Base-by-base conservation (phyloP, 2,888 invertebrate genomes). In the Leptura quadrifasciata region DNA sequence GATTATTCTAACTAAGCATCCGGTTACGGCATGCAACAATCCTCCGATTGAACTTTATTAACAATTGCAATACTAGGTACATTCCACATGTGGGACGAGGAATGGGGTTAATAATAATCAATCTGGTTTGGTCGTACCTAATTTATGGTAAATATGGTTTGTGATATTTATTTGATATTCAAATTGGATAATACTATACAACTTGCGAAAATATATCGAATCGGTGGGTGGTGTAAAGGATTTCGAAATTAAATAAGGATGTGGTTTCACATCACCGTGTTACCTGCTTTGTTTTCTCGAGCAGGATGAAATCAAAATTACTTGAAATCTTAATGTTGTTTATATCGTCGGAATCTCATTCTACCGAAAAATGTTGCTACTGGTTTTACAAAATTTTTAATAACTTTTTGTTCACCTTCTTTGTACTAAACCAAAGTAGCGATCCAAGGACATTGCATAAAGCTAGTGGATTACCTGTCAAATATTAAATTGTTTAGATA, bases 1-100 rank as follows among this genome's bases (percentile, higher is more conserved):
- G 84, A 84, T 82, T 80, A 82, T 83, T 82, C 80, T 80, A 84
- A 82, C 74, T 76, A 77, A 80, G 84, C 79, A 84, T 84, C 84
- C 84, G 84, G 84, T 82, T 84, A 74, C 79, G 74, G 81, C 81
- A 84, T 80, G 82, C 83, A 84, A 83, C 74, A 77, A 79, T 75
- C 76, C 39, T 47, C 47, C 64, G 77, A 82, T 78, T 83, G 83
- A 83, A 83, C 81, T 84, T 84, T 81, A 82, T 81, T 80, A 73
- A 76, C 78, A 72, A 80, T 81, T 79, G 81, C 82, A 75, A 79
- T 79, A 78, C 15, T 72, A 54, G 60, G 70, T 54, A 54, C 55
- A 76, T 80, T 77, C 79, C 77, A 68, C 61, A 79, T 80, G 82
- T 83, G 80, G 82, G 83, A 78, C 79, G 80, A 58, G 21, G 75